A percentile compares a stretch with the other conserved stretches of the same genome.
Conservation (phyloP, 1,140 invertebrate species). For the Achroia grisella region DNA sequence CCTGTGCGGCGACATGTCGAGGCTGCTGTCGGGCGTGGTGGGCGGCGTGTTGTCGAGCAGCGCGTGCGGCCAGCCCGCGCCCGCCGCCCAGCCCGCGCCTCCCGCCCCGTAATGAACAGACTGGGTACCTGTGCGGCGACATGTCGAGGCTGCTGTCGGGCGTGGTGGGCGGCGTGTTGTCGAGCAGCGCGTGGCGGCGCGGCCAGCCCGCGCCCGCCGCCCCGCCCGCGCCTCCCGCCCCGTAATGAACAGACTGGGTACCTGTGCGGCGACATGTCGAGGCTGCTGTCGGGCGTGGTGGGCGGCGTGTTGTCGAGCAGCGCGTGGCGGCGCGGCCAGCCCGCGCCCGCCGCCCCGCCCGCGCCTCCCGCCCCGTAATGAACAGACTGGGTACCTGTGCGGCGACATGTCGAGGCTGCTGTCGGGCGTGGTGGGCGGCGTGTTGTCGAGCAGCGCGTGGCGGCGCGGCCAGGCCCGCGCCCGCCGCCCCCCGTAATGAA, state of each 20-base stretch:
- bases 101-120: not conserved
- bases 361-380: too few relatives aligned
- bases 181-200: constrained; percentile 1
- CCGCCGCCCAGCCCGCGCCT: too few relatives aligned
- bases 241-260: too few relatives aligned
- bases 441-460: constrained; percentile 3
- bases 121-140: too few relatives aligned
- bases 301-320: constrained; percentile 87
- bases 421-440: constrained; percentile 7
- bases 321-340: constrained; percentile 53
- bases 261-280: constrained; percentile 79
- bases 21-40: too few relatives aligned
- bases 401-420: constrained; percentile 2
- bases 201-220: not conserved
- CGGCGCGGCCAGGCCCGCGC: constrained; percentile 2
- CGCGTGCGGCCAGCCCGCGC: too few relatives aligned
- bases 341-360: too few relatives aligned
- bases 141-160: too few relatives aligned
- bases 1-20: too few relatives aligned
- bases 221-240: too few relatives aligned
- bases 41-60: too few relatives aligned
- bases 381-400: not conserved
- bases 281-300: constrained; percentile 84
- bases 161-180: constrained; percentile 3
- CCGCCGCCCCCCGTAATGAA: too few relatives aligned